These are phyloP conservation scores for Sphenodon punctatus DNA, from an alignment of 2,797 vertebrate genomes.

Conservation along the genomic window DNA sequence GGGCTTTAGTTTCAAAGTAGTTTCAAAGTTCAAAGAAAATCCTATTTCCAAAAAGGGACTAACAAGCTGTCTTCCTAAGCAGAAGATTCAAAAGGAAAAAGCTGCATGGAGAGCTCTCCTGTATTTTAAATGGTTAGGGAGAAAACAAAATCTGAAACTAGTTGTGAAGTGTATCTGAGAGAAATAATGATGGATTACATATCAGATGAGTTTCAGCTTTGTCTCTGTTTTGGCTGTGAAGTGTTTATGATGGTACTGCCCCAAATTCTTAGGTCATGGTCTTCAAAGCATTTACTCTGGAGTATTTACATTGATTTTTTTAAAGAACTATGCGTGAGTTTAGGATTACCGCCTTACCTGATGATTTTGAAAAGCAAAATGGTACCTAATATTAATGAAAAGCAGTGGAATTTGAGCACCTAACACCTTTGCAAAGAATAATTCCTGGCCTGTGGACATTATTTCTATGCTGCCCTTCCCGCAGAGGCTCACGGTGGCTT, in stretches of 20 bases:
- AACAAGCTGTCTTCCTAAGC: slow-evolving; percentile 41
- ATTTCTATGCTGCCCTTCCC: too few relatives aligned
- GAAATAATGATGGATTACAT: neutral
- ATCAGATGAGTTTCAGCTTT: neutral
- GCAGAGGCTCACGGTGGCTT: too few relatives aligned
- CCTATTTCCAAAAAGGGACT: slow-evolving; percentile 18
- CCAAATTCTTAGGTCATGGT: too few relatives aligned
- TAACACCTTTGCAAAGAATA: too few relatives aligned
- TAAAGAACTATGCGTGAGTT: too few relatives aligned
- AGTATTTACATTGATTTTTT: too few relatives aligned
- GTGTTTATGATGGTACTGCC: neutral
- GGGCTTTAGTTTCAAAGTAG: slow-evolving; percentile 53
- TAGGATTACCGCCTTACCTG: too few relatives aligned
- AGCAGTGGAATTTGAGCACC: too few relatives aligned
- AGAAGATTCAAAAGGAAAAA: slow-evolving; percentile 56
- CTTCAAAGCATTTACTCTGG: too few relatives aligned
- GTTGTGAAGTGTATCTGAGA: neutral
- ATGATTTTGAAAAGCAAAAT: too few relatives aligned
- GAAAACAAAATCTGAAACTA: neutral
- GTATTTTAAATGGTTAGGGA: neutral
- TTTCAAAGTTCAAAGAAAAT: slow-evolving; percentile 46
- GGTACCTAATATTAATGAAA: too few relatives aligned
- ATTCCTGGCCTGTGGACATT: neutral
- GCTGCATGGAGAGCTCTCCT: slow-evolving; percentile 16
- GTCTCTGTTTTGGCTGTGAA: neutral